A percentile compares a stretch with the other conserved stretches of the same genome.
Evolutionary conservation across 2,888 invertebrate species (phyloP).

Genomic region (Diploptera punctata): DNA sequence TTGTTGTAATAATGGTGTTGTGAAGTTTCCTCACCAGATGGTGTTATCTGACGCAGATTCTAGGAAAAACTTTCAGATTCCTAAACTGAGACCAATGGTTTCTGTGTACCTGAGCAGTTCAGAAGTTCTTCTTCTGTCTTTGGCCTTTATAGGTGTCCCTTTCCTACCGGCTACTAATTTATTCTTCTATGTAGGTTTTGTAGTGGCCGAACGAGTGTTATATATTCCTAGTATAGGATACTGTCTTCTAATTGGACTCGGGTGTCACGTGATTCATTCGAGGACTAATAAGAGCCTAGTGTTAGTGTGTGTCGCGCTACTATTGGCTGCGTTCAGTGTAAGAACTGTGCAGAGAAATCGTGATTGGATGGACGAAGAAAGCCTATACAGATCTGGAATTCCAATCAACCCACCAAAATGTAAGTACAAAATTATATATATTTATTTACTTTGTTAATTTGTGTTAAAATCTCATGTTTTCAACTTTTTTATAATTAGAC

Average conservation of each 20-base stretch:
- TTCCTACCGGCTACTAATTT: slow-evolving; percentile 96
- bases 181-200: slow-evolving; percentile 98
- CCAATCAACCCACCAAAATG: slow-evolving; percentile 98
- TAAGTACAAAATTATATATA: slow-evolving; percentile 55
- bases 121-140: slow-evolving; percentile 63
- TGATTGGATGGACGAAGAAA: slow-evolving; percentile 94
- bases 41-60: not conserved
- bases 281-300: slow-evolving; percentile 53
- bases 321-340: slow-evolving; percentile 71
- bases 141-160: slow-evolving; percentile 82
- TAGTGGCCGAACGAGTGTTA: slow-evolving; percentile 94
- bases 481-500: no score
- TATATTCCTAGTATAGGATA: slow-evolving; percentile 97
- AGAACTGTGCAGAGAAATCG: slow-evolving; percentile 83
- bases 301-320: slow-evolving; percentile 59
- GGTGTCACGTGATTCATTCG: slow-evolving; percentile 49
- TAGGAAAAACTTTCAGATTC: not conserved
- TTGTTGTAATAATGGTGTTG: slow-evolving; percentile 48
- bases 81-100: not conserved
- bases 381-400: slow-evolving; percentile 89
- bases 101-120: not conserved
- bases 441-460: no score
- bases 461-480: no score
- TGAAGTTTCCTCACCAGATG: not conserved
- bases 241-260: slow-evolving; percentile 83